Conservation (phyloP, 2,113 vertebrate species). For the Nerophis lumbriciformis region DNA sequence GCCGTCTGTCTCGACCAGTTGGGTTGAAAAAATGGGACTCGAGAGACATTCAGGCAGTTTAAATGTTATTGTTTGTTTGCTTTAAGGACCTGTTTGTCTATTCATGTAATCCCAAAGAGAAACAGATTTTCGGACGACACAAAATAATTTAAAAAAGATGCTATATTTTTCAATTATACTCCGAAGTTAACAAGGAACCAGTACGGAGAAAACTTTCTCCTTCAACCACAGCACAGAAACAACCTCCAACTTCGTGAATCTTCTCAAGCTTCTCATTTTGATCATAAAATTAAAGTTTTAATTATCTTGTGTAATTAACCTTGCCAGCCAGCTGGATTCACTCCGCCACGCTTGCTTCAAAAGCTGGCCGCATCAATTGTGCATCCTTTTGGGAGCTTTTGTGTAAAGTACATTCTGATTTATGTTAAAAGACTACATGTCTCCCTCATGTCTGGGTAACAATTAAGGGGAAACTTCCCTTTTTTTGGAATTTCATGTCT, state of each 20-base stretch:
- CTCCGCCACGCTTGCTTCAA: background rate
- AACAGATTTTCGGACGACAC: too few species aligned
- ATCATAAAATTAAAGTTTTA: too few species aligned
- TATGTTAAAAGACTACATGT: background rate
- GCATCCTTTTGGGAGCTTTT: background rate
- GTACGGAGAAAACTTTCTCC: background rate
- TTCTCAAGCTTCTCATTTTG: too few species aligned
- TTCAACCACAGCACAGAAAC: background rate
- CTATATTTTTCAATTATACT: background rate
- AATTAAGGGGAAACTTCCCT: too few species aligned
- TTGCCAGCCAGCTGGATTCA: background rate
- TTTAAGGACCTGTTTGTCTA: too few species aligned
- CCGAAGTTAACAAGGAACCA: background rate
- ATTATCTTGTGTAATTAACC: too few species aligned
- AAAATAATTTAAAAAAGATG: background rate
- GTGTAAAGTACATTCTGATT: background rate
- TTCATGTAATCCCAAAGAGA: too few species aligned
- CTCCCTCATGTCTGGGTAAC: background rate
- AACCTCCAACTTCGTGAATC: background rate
- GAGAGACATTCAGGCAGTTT: too few species aligned
- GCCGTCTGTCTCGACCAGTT: too few species aligned
- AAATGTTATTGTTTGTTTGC: too few species aligned
- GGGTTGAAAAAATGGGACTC: too few species aligned
- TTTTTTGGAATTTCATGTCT: too few species aligned
- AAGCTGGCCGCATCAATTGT: background rate